A percentile compares a stretch with the other conserved stretches of the same genome.
These are phyloP conservation scores for Sebastes trivittatus DNA, from an alignment of 2,797 vertebrate genomes.

Conservation along the genomic window DNA sequence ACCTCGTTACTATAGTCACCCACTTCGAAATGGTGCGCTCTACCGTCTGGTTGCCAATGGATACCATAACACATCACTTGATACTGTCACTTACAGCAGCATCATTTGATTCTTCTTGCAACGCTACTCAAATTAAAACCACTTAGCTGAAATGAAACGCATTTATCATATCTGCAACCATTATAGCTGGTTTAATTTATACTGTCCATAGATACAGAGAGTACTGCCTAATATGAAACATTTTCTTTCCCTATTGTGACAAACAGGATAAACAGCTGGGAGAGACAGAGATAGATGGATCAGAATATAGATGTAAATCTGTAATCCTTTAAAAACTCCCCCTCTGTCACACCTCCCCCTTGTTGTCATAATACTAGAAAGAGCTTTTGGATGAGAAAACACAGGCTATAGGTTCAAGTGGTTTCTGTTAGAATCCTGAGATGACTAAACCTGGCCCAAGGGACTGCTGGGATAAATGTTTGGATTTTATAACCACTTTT, in stretches of 20 bases:
- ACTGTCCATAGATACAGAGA: neutral
- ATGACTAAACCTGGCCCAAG: constrained; percentile 63
- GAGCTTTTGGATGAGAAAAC: constrained; percentile 3
- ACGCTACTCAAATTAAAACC: constrained; percentile 20
- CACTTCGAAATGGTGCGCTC: constrained; percentile 51
- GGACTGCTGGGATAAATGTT: constrained; percentile 56
- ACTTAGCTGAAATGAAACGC: constrained; percentile 8
- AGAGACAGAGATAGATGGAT: neutral
- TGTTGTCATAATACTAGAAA: constrained; percentile 12
- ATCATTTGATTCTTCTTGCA: constrained; percentile 30
- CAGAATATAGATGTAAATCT: neutral
- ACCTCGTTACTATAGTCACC: constrained; percentile 41
- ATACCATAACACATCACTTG: constrained; percentile 46
- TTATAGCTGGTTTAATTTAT: constrained; percentile 9
- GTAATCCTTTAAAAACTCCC: constrained; percentile 4
- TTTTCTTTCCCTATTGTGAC: neutral
- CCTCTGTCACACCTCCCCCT: neutral
- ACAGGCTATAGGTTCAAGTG: constrained; percentile 42
- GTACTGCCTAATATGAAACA: neutral
- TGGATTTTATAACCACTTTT: constrained; percentile 66
- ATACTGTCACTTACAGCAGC: constrained; percentile 30
- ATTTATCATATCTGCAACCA: neutral
- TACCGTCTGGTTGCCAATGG: constrained; percentile 48
- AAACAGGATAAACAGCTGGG: neutral
- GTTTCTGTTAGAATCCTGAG: constrained; percentile 37